phyloP scores from a whole-genome alignment of 2,888 invertebrate species.

The Steinernema hermaphroditum region DNA sequence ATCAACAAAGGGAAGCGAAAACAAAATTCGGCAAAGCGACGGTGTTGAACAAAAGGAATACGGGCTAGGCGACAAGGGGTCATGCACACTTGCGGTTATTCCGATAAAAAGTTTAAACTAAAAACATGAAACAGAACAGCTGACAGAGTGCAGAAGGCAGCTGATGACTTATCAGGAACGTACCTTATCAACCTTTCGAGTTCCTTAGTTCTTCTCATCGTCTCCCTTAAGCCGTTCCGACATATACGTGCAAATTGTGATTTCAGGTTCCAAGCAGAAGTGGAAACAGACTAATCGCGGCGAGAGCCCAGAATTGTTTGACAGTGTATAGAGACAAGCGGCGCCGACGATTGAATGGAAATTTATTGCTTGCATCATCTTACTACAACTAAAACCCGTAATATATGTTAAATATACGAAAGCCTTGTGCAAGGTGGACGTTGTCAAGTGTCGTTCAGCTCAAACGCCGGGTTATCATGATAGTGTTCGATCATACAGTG shows the following conservation, averaged over 20 bases:
- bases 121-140: background rate
- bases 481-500: conserved; percentile 40
- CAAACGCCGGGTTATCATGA: conserved; percentile 49
- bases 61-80: too few relatives aligned
- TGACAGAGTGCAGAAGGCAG: background rate
- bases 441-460: conserved; percentile 35
- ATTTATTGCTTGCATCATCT: background rate
- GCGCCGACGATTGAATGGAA: background rate
- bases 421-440: too few relatives aligned
- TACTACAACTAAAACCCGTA: conserved; percentile 2
- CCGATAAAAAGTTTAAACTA: background rate
- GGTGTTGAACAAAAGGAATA: background rate
- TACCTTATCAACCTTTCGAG: background rate
- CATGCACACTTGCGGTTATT: too few relatives aligned
- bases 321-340: background rate
- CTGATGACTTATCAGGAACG: background rate
- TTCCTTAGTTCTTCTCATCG: background rate
- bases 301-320: conserved; percentile 13
- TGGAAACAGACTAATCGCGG: conserved; percentile 16
- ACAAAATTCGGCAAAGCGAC: background rate
- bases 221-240: background rate
- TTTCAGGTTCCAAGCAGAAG: conserved; percentile 12
- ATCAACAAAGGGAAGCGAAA: background rate
- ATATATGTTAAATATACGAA: background rate
- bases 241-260: conserved; percentile 10